Base-by-base conservation (phyloP, 2,797 vertebrate genomes). In the Syngnathus rostellatus region DNA sequence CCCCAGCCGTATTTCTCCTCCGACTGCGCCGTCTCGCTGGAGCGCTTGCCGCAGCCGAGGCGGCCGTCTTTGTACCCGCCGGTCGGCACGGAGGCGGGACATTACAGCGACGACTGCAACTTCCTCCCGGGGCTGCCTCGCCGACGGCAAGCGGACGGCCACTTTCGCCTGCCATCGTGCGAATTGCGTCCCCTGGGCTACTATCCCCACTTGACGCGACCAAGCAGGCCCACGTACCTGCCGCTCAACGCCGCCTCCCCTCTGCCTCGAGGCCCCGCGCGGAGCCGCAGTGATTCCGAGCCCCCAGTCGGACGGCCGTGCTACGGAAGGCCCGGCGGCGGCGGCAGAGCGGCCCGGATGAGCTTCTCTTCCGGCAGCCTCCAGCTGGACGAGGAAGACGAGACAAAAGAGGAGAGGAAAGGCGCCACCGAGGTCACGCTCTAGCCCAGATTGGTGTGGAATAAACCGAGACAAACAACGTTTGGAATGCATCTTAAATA, bases 141-240 rank as follows among this genome's bases (percentile, higher is more conserved):
- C 65, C 95, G 95, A 73, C 93, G 31, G 31, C 31, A 31, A 31
- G 31, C 92, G 0, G 94, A 97, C 57, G 92, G 96, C 81, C 94
- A 96, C 78, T 90, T 90, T 55, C 83, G 92, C 12, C 77, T 83
- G 10, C 85, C 87, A 0, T 90, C 90, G 25, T 95, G 94, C 0
- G 96, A 99, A 81, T 98, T 95, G 74, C 91, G 91, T 23, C 95
- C 95, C 0, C 85, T 98, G 11, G 94, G 95, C 16, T 94, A 93
- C 0, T 94, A 93, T 75, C 94, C 95, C 0, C 85, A 93, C 1
- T 81, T 98, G 63, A 94, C 91, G n/a, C 80, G 87, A 4, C 16
- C 88, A 11, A 68, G 85, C 51, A 86, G 91, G 68, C 90, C 91
- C 63, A 92, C 84, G 65, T 91, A 90, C 74, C 88, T 92, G 61